Percentiles rank a stretch among this genome's conserved stretches.
phyloP scores from a whole-genome alignment of 2,113 vertebrate genomes.

The Microcebus murinus region DNA sequence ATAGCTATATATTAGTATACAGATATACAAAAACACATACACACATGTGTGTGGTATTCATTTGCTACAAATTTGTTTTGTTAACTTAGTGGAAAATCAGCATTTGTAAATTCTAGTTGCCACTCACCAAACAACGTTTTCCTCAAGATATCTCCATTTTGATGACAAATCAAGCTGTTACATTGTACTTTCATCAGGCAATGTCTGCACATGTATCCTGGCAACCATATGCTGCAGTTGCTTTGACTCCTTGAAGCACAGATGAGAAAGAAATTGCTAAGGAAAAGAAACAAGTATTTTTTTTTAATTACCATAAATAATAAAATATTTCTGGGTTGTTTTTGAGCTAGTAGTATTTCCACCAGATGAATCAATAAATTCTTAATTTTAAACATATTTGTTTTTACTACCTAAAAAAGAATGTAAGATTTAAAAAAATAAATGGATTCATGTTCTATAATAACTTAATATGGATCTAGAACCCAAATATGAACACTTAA shows the following conservation, averaged over 20 bases:
- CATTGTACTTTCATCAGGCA: not conserved
- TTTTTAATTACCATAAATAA: not conserved
- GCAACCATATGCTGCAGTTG: not conserved
- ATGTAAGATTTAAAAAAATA: not conserved
- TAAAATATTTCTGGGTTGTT: slow-evolving; percentile 1
- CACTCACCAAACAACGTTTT: slow-evolving; percentile 27
- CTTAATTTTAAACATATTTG: slow-evolving; percentile 42
- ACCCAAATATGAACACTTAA: not conserved
- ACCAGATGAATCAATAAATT: slow-evolving; percentile 27
- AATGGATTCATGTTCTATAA: not conserved
- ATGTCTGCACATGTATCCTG: not conserved
- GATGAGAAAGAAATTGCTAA: slow-evolving; percentile 36
- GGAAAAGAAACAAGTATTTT: not conserved
- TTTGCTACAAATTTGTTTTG: not conserved
- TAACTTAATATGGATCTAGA: not conserved
- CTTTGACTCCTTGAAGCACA: not conserved
- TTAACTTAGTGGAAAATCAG: not conserved
- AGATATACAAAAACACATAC: not conserved
- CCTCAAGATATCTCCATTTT: not conserved
- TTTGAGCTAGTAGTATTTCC: not conserved
- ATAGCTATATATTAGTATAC: not conserved
- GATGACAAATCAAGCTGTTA: slow-evolving; percentile 23
- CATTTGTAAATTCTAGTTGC: not conserved
- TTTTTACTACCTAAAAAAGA: slow-evolving; percentile 1
- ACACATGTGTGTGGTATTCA: not conserved